Evolutionary conservation across 2,113 vertebrate species (phyloP), one percentile per base, ranked within the genome.

Genomic region (Pterophyllum scalare): DNA sequence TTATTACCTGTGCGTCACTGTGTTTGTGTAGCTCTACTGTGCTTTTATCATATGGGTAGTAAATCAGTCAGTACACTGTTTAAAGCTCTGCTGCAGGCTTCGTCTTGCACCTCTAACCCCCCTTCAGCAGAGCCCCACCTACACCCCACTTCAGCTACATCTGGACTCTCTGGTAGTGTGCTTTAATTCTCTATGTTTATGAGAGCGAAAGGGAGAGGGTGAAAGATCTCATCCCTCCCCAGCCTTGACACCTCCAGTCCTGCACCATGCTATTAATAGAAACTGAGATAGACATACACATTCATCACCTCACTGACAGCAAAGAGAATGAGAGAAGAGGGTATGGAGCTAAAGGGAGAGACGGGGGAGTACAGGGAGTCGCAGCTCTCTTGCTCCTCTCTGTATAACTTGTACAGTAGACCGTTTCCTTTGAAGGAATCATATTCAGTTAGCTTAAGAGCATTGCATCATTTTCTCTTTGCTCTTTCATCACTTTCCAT

Each of bases 181-280:
- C 67, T 82, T 64, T 52, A 22, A 74, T 58, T 83, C 79, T 83
- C 24, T 56, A 9, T 85, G 40, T 46, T 81, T 86, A n/a, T 67
- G 79, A 80, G 74, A 46, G 20, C 0, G 22, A 67, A 43, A 67
- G 31, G 20, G 77, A 57, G 79, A 79, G 81, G 82, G 80, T 80
- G 80, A 86, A 79, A 75, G 82, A 88, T 86, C 80, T 81, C 86
- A 88, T 87, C 90, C 81, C 74, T 87, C 83, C 64, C 28, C 35
- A 33, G 83, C 82, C 75, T 88, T 88, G 93, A 91, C 91, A 88
- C 89, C 86, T 90, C 86, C 87, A 89, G 85, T 88, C 77, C 77
- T 75, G 80, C 79, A 65, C 61, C 43, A 46, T 80, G 57, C 92
- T 95, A 93, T 93, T 89, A 94, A 93, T 91, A 93, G 91, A 85